phyloP scores from a whole-genome alignment of 2,113 vertebrate species.

The Orthonyx spaldingii region DNA sequence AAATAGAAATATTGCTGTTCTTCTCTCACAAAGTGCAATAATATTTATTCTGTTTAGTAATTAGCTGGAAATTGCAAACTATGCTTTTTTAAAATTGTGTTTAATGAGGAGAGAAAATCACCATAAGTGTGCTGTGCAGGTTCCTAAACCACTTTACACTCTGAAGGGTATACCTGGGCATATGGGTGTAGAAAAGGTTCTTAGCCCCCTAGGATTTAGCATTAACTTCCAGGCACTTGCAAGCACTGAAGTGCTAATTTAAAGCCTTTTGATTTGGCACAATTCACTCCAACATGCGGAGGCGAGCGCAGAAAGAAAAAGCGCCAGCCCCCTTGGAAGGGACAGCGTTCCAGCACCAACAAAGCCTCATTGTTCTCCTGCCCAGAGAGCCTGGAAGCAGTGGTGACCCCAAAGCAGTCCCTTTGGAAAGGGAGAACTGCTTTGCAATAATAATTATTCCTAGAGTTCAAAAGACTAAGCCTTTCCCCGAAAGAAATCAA shows the following conservation, averaged over 20 bases:
- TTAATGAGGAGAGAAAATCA: background rate
- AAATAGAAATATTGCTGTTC: background rate
- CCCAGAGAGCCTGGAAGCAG: slow-evolving; percentile 35
- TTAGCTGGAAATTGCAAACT: background rate
- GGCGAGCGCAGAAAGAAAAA: background rate
- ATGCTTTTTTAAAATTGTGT: background rate
- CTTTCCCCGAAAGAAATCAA: slow-evolving; percentile 23
- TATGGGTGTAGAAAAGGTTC: background rate
- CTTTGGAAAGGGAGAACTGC: slow-evolving; percentile 45
- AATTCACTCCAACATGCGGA: background rate
- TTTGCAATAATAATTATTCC: slow-evolving; percentile 67
- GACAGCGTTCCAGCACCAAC: background rate
- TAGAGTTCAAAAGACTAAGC: slow-evolving; percentile 63
- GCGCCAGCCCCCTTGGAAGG: background rate
- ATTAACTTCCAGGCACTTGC: slow-evolving; percentile 8
- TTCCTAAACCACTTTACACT: background rate
- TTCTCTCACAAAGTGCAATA: background rate
- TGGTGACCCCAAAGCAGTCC: slow-evolving; percentile 35
- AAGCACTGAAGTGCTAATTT: slow-evolving; percentile 9
- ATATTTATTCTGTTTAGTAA: accelerated
- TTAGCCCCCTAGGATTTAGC: background rate
- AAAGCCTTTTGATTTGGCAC: slow-evolving; percentile 28
- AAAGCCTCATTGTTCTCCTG: slow-evolving; percentile 51
- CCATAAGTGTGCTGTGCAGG: accelerated
- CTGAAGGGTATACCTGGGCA: background rate